Conservation (phyloP, 1,140 invertebrate genomes). For the Brachionus rubens region DNA sequence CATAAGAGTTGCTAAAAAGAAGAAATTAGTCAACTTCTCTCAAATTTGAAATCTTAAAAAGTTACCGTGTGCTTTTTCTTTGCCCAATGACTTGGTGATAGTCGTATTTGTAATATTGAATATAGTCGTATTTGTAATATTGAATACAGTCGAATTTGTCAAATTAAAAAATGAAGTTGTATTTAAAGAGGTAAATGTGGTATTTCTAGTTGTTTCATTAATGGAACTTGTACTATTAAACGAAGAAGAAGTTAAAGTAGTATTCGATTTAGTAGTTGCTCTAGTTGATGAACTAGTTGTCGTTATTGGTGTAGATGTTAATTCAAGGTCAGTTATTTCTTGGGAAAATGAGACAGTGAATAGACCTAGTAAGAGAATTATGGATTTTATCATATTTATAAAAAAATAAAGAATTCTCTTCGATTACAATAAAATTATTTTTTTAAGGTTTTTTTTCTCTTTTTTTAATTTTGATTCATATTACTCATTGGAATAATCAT, state of each 20-base stretch:
- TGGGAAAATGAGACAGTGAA: background rate
- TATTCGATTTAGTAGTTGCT: background rate
- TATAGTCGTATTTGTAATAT: too few species aligned
- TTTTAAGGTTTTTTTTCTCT: background rate
- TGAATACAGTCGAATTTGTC: too few species aligned
- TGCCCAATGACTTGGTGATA: too few species aligned
- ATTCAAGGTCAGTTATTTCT: background rate
- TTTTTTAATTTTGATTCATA: too few species aligned
- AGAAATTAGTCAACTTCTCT: background rate
- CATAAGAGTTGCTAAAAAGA: background rate
- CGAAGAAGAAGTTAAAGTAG: background rate
- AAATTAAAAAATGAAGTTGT: too few species aligned
- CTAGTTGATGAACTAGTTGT: background rate
- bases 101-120: too few species aligned
- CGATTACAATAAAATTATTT: too few species aligned
- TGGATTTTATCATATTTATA: background rate
- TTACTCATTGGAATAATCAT: too few species aligned
- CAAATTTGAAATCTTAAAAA: too few species aligned
- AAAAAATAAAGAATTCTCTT: background rate
- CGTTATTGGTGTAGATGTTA: background rate
- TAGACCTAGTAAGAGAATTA: background rate
- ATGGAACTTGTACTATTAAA: background rate
- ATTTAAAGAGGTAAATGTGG: too few species aligned
- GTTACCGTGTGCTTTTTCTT: slow-evolving; percentile 37
- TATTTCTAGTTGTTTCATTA: background rate